phyloP scores from a whole-genome alignment of 2,113 vertebrate genomes.

The Glaucomys volans region DNA sequence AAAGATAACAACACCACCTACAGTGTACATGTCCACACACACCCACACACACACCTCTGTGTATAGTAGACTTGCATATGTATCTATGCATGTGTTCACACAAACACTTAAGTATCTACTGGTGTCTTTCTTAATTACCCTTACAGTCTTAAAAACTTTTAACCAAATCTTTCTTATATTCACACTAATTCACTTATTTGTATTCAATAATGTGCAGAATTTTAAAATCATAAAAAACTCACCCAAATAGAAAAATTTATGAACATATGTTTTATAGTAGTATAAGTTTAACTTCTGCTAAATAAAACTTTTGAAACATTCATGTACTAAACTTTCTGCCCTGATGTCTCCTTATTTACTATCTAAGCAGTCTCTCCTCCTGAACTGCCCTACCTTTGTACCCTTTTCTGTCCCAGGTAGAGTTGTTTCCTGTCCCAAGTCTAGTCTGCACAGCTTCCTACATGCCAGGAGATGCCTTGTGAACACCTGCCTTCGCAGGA shows the following conservation, averaged over 20 bases:
- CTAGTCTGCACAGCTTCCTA: background rate
- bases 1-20: background rate
- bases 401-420: background rate
- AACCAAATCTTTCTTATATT: background rate
- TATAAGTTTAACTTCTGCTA: slow-evolving; percentile 23
- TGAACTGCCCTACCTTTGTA: background rate
- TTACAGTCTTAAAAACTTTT: background rate
- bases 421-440: background rate
- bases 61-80: background rate
- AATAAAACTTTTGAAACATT: background rate
- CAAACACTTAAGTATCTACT: background rate
- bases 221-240: slow-evolving; percentile 25
- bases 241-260: background rate
- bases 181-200: background rate
- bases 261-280: background rate
- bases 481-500: background rate
- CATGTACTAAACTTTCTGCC: background rate
- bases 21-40: background rate
- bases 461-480: background rate
- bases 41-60: too few species aligned
- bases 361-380: background rate
- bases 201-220: background rate
- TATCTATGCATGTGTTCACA: too few species aligned
- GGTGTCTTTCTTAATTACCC: background rate
- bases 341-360: background rate